Conservation (phyloP, 2,113 vertebrate genomes). For the Jacana jacana region DNA sequence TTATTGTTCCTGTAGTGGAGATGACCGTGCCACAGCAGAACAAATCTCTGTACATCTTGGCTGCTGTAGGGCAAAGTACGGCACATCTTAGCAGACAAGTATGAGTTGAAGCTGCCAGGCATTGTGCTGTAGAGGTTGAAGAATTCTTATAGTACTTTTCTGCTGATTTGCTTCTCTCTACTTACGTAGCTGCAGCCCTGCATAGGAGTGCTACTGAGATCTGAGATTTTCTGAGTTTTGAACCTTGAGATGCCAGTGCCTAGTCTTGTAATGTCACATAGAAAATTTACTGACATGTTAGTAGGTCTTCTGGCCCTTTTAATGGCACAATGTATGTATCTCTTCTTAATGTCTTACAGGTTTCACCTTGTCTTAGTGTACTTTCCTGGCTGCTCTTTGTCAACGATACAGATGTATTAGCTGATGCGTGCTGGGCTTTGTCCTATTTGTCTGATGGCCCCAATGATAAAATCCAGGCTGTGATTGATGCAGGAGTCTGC, state of each 20-base stretch:
- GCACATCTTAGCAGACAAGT: background rate
- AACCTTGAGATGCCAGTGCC: background rate
- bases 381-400: constrained; percentile 97
- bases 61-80: background rate
- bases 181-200: background rate
- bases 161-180: background rate
- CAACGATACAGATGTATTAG: constrained; percentile 94
- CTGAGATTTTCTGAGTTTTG: background rate
- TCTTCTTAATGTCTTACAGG: constrained; percentile 73
- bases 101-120: background rate
- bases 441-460: constrained; percentile 97
- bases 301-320: background rate
- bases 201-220: background rate
- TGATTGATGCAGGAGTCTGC: constrained; percentile 97
- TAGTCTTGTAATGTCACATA: background rate
- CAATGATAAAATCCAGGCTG: constrained; percentile 98
- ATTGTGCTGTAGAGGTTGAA: background rate
- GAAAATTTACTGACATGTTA: background rate
- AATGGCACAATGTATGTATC: background rate
- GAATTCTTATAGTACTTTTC: background rate
- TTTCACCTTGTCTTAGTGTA: constrained; percentile 95
- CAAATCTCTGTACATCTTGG: background rate
- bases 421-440: constrained; percentile 97
- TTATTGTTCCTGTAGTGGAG: background rate
- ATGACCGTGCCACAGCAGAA: background rate